Conservation (phyloP, 2,797 vertebrate genomes). For the Aplochiton taeniatus region DNA sequence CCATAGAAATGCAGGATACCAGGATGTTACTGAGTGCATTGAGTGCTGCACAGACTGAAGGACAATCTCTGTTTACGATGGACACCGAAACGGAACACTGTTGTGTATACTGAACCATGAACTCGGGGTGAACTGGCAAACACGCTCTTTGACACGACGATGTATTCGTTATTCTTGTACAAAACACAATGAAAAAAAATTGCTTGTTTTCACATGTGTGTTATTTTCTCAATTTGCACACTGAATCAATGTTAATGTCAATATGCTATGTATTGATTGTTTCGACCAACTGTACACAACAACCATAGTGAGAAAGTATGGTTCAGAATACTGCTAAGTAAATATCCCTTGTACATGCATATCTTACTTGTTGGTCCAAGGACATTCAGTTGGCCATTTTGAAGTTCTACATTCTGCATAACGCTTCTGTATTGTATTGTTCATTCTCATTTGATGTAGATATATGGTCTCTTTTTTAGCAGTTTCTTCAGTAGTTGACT, state of each 20-base stretch:
- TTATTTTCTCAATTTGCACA: too few relatives aligned
- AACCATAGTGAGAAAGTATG: too few relatives aligned
- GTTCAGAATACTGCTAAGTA: too few relatives aligned
- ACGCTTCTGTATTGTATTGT: slow-evolving; percentile 25
- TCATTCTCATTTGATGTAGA: slow-evolving; percentile 28
- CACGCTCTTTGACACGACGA: slow-evolving; percentile 5
- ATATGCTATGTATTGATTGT: slow-evolving; percentile 35
- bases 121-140: slow-evolving; percentile 25
- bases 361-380: too few relatives aligned
- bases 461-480: slow-evolving; percentile 27
- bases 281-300: slow-evolving; percentile 11
- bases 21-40: slow-evolving; percentile 7
- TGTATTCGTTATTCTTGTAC: slow-evolving; percentile 7
- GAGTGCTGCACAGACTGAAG: slow-evolving; percentile 31
- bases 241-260: background rate
- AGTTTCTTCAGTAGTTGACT: slow-evolving; percentile 12
- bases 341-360: too few relatives aligned
- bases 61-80: slow-evolving; percentile 41
- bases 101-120: slow-evolving; percentile 21
- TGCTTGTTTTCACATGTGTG: background rate
- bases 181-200: slow-evolving; percentile 20
- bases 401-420: slow-evolving; percentile 41
- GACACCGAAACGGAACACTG: slow-evolving; percentile 19
- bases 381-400: slow-evolving; percentile 21
- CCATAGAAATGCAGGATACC: background rate